Conservation (phyloP, 1,140 invertebrate genomes). For the Mercenaria mercenaria region DNA sequence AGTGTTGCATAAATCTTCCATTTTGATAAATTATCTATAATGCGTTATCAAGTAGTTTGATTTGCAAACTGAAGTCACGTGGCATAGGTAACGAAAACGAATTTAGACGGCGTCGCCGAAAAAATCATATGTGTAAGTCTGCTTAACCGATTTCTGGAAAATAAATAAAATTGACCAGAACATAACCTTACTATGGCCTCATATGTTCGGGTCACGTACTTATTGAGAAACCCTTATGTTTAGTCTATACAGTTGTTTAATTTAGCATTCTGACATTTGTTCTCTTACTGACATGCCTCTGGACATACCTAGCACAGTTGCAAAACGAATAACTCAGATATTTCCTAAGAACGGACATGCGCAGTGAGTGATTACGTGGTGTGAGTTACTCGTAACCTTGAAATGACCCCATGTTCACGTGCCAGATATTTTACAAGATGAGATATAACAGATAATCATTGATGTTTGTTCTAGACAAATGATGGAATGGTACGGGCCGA, state of each 20-base stretch:
- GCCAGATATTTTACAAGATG: conserved; percentile 24
- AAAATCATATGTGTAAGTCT: too few species aligned
- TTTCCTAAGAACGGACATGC: conserved; percentile 2
- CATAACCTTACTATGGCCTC: conserved; percentile 41
- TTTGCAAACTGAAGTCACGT: too few species aligned
- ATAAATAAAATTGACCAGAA: too few species aligned
- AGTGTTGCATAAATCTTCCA: too few species aligned
- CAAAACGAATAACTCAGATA: background rate
- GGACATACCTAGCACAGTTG: conserved; percentile 28
- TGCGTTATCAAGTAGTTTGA: too few species aligned
- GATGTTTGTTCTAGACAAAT: background rate
- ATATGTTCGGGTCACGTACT: conserved; percentile 23
- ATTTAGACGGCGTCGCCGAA: too few species aligned
- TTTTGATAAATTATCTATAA: too few species aligned
- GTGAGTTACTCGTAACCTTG: conserved; percentile 47
- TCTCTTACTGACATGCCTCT: background rate
- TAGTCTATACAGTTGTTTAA: conserved; percentile 15
- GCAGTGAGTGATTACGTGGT: conserved; percentile 47
- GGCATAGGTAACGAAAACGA: too few species aligned
- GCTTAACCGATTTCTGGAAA: too few species aligned
- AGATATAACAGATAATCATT: background rate
- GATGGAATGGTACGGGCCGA: background rate
- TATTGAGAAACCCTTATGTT: conserved; percentile 30
- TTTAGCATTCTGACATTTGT: conserved; percentile 39
- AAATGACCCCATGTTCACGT: conserved; percentile 36